These are phyloP conservation scores for Branchinecta lindahli DNA, from an alignment of 1,140 invertebrate genomes.

Conservation along the genomic window DNA sequence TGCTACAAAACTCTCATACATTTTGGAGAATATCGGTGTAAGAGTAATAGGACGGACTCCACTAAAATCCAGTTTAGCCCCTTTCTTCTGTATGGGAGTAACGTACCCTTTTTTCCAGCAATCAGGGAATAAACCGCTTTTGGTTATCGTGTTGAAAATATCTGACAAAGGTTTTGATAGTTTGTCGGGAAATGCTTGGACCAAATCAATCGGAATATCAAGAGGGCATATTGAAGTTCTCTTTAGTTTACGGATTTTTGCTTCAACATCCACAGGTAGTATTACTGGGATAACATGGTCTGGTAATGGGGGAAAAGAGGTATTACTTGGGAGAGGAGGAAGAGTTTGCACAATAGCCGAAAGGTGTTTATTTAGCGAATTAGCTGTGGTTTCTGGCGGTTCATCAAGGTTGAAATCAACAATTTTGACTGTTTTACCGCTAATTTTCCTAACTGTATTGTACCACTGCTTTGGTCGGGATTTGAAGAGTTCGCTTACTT, in stretches of 20 bases:
- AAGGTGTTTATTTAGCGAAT: conserved; percentile 4
- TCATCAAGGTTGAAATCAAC: conserved; percentile 1
- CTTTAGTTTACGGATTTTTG: neutral
- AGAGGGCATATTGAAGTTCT: neutral
- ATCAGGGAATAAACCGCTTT: neutral
- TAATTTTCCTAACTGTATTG: neutral
- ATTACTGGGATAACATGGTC: too few species aligned
- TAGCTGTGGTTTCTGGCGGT: neutral
- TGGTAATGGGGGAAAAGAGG: conserved; percentile 1
- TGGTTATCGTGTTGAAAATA: neutral
- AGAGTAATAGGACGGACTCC: neutral
- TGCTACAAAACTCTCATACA: conserved; percentile 3
- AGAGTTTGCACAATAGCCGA: neutral
- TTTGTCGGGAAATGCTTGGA: neutral
- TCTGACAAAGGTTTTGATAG: neutral
- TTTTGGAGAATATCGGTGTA: neutral
- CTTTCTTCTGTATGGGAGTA: neutral
- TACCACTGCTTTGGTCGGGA: conserved; percentile 1
- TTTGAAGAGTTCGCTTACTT: conserved; percentile 9
- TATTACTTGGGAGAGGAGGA: neutral
- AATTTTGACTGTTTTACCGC: neutral
- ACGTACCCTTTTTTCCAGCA: neutral
- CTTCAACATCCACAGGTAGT: too few species aligned
- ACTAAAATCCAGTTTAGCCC: neutral
- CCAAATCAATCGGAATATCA: neutral